phyloP scores from a whole-genome alignment of 1,140 invertebrate genomes.

The Halictus rubicundus region DNA sequence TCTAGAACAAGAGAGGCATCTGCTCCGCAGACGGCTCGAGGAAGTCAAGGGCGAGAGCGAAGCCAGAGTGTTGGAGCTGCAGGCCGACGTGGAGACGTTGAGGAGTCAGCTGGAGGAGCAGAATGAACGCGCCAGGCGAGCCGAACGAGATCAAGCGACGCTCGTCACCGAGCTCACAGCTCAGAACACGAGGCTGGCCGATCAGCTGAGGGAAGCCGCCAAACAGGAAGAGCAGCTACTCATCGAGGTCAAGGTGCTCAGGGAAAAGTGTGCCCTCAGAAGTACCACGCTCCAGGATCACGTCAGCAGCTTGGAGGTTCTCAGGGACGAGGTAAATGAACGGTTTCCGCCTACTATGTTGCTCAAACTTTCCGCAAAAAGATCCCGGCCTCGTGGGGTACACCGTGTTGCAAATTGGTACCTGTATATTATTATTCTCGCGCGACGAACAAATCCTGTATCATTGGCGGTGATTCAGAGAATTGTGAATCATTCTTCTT shows the following conservation, averaged over 20 bases:
- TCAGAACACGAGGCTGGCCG: constrained; percentile 93
- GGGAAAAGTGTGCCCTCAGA: constrained; percentile 91
- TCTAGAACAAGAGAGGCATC: constrained; percentile 96
- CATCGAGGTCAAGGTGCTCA: constrained; percentile 88
- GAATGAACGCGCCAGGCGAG: constrained; percentile 88
- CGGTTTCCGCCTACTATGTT: not conserved
- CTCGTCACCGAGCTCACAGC: constrained; percentile 92
- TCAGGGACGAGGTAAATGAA: constrained; percentile 89
- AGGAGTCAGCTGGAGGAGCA: constrained; percentile 85
- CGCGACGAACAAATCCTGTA: not conserved
- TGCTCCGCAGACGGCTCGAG: constrained; percentile 90
- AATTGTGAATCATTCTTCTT: not conserved
- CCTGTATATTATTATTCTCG: not conserved
- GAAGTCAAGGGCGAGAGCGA: constrained; percentile 94
- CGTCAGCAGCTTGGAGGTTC: constrained; percentile 92
- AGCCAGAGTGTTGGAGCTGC: constrained; percentile 91
- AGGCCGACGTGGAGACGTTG: constrained; percentile 91
- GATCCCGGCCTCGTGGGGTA: not conserved
- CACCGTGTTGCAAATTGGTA: not conserved
- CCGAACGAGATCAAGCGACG: constrained; percentile 86
- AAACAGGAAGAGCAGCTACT: constrained; percentile 90
- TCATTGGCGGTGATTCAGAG: not conserved
- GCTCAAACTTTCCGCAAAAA: not conserved
- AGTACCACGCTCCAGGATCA: constrained; percentile 89
- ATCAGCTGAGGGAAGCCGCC: constrained; percentile 91